phyloP scores from a whole-genome alignment of 2,888 invertebrate species.

The Enchytraeus crypticus region DNA sequence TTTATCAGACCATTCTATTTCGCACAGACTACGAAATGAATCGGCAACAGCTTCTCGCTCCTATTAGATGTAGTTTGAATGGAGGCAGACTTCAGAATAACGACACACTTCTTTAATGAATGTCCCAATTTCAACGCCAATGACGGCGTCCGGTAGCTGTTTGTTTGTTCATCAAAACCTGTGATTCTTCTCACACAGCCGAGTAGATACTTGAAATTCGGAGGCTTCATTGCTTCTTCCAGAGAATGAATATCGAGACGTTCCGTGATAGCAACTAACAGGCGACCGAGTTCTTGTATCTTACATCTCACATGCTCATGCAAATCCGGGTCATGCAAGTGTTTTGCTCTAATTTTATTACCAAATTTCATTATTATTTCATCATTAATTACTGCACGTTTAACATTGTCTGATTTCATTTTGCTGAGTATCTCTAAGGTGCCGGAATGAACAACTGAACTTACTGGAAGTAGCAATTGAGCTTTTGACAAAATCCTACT shows the following conservation, averaged over 20 bases:
- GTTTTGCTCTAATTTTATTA: too few relatives aligned
- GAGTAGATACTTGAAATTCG: background rate
- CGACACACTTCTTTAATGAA: background rate
- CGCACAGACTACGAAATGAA: background rate
- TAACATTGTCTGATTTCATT: background rate
- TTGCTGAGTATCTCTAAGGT: background rate
- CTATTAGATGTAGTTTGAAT: background rate
- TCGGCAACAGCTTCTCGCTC: background rate
- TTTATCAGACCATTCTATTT: background rate
- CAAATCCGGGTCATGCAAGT: too few relatives aligned
- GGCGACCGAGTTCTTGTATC: too few relatives aligned
- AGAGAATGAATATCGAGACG: background rate
- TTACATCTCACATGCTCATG: too few relatives aligned
- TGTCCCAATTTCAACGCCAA: background rate
- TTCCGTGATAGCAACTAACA: too few relatives aligned
- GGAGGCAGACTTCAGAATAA: background rate
- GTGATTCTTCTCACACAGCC: background rate
- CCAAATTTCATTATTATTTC: too few relatives aligned
- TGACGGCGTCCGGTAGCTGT: background rate
- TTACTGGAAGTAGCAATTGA: background rate
- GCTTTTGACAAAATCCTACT: background rate
- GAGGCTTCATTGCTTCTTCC: background rate
- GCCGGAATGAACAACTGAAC: background rate
- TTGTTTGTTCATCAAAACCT: background rate
- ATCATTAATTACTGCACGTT: background rate